Evolutionary conservation across 2,888 invertebrate genomes (phyloP).

Genomic region (Gryllus longicercus): DNA sequence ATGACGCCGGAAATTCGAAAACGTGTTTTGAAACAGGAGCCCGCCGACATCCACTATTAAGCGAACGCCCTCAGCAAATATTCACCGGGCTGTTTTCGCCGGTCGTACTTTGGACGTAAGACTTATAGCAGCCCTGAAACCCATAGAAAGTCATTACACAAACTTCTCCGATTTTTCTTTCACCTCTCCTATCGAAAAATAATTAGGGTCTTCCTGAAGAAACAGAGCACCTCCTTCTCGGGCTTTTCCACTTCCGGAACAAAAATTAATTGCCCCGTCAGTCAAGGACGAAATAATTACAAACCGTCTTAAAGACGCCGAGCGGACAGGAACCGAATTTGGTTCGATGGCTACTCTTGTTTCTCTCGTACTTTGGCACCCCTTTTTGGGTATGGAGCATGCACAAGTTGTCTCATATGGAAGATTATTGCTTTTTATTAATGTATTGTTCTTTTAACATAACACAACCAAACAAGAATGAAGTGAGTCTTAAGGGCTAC

Average conservation of each 20-base stretch:
- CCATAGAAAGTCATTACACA: slow-evolving; percentile 17
- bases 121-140: background rate
- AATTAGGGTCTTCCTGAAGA: background rate
- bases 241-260: background rate
- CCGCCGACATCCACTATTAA: too few relatives aligned
- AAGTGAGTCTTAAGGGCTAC: too few relatives aligned
- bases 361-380: too few relatives aligned
- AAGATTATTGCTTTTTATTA: too few relatives aligned
- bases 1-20: background rate
- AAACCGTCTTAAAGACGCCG: background rate
- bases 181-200: slow-evolving; percentile 8
- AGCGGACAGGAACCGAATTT: too few relatives aligned
- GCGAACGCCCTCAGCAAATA: background rate
- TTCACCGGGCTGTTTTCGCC: background rate
- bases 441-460: too few relatives aligned
- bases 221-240: background rate
- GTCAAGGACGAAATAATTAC: background rate
- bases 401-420: too few relatives aligned
- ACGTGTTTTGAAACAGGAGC: background rate
- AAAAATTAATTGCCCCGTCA: slow-evolving; percentile 17
- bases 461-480: too few relatives aligned
- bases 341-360: too few relatives aligned
- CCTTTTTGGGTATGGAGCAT: too few relatives aligned
- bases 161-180: slow-evolving; percentile 17
- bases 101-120: background rate